Base-by-base conservation (phyloP, 92 coral and sea anemone species). In the Palythoa grandis region DNA sequence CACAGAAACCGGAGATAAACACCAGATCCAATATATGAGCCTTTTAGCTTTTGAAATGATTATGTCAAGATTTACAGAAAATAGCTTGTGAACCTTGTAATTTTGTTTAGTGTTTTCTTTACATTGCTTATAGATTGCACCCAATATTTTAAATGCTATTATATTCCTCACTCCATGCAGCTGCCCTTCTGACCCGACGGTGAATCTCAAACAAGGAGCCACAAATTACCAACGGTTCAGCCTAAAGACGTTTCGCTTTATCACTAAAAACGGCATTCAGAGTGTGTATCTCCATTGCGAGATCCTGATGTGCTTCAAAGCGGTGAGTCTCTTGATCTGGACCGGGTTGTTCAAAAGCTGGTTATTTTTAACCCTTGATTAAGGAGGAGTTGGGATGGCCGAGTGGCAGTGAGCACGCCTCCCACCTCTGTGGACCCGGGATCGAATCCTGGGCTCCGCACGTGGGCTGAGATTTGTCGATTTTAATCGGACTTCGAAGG, bases 261-360 rank as follows among this genome's bases (percentile, higher is more conserved):
- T 69, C 11, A 25, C 39, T 14, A 53, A 22, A 6, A 11, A 76
- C 4, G 39, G 13, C 17, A 19, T 3, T 14, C 40, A 57, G 7
- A 76, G 50, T 52, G 38, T 76, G 6, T 76, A 76, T 52, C 80
- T 76, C 14, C 80, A 76, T 48, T 76, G 80, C 19, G 80, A 76
- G 10, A 57, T 76, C 11, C 63, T 76, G 39, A 29, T 76, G 80
- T 76, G 80, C 40, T 76, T 76, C 38, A 76, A 53, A 52, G 67
- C 20, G 80, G 80, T 76, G 66, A 53, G 63, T 52, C 2, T 4
- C 7, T 24, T 0, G 37, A 72, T 17, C 10, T 8, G 20, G 19
- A 7, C 50, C 4, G 4, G 38, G 13, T n/a, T 70, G 47, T 11
- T 11, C n/a, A 72, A 72, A 43, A 7, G 48, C 48, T 43, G 48